A percentile compares a stretch with the other conserved stretches of the same genome.
phyloP scores from a whole-genome alignment of 2,113 vertebrate species.

The Pandion haliaetus region DNA sequence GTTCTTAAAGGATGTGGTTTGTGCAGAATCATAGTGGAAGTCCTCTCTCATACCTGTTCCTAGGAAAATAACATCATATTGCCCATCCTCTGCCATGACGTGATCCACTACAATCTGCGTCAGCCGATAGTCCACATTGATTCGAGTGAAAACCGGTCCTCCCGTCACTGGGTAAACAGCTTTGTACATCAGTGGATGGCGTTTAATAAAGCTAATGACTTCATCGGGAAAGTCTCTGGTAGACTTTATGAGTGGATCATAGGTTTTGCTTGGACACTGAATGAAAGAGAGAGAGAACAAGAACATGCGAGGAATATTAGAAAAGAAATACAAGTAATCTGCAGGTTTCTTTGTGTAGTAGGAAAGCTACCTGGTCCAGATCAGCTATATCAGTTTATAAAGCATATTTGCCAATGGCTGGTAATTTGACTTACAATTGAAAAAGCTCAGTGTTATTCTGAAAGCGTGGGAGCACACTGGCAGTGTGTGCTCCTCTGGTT shows the following conservation, averaged over 20 bases:
- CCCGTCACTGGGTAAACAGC: constrained; percentile 81
- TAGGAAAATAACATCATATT: constrained; percentile 95
- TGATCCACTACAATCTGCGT: constrained; percentile 94
- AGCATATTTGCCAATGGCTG: not conserved
- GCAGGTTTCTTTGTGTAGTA: not conserved
- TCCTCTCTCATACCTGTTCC: constrained; percentile 84
- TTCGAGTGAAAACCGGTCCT: constrained; percentile 85
- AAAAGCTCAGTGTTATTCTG: not conserved
- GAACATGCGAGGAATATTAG: not conserved
- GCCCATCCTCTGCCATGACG: constrained; percentile 91
- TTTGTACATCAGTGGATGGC: constrained; percentile 90
- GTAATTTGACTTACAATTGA: not conserved
- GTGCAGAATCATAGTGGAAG: not conserved
- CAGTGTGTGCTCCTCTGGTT: not conserved
- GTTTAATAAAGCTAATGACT: constrained; percentile 90
- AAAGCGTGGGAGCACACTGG: not conserved
- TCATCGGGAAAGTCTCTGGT: constrained; percentile 96
- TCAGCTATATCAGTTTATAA: not conserved
- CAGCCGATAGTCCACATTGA: constrained; percentile 89
- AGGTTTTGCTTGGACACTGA: constrained; percentile 96
- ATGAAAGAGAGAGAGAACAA: not conserved
- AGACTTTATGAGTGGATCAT: constrained; percentile 89
- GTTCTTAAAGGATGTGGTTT: not conserved
- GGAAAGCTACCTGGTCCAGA: not conserved
- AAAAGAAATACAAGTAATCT: not conserved